Conservation (phyloP, 2,888 invertebrate genomes). For the Cataglyphis altisquamis region DNA sequence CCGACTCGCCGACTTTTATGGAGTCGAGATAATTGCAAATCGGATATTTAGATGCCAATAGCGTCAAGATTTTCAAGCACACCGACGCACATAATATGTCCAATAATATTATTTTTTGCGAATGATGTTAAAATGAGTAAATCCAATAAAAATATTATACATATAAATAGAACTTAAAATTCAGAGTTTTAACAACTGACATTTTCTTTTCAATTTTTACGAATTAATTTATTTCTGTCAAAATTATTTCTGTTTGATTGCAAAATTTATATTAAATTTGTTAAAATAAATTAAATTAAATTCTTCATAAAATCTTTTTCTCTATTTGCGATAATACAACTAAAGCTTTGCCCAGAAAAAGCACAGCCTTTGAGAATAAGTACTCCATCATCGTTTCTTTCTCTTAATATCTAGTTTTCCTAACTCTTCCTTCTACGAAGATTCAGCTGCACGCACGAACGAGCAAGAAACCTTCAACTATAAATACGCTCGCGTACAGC, state of each 20-base stretch:
- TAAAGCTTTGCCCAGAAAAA: not conserved
- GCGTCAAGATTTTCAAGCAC: slow-evolving; percentile 27
- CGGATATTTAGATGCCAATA: slow-evolving; percentile 45
- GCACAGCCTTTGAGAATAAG: slow-evolving; percentile 27
- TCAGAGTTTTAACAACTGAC: not conserved
- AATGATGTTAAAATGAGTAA: not conserved
- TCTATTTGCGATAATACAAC: not conserved
- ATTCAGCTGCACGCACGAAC: slow-evolving; percentile 23
- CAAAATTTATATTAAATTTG: not conserved
- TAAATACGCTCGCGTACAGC: slow-evolving; percentile 47
- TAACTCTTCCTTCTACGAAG: not conserved
- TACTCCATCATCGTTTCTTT: slow-evolving; percentile 21
- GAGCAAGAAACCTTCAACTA: slow-evolving; percentile 43
- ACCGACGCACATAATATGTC: not conserved
- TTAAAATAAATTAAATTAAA: not conserved
- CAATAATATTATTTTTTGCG: not conserved
- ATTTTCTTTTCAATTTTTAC: not conserved
- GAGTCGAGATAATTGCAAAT: slow-evolving; percentile 40
- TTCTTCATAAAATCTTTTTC: not conserved
- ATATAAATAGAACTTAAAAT: not conserved
- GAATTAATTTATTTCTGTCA: not conserved
- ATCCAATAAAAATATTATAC: not conserved
- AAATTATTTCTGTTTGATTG: not conserved
- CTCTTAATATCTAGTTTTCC: not conserved
- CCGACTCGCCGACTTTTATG: slow-evolving; percentile 64